A percentile compares a stretch with the other conserved stretches of the same genome.
phyloP scores from a whole-genome alignment of 2,113 vertebrate genomes.

The Scortum barcoo region DNA sequence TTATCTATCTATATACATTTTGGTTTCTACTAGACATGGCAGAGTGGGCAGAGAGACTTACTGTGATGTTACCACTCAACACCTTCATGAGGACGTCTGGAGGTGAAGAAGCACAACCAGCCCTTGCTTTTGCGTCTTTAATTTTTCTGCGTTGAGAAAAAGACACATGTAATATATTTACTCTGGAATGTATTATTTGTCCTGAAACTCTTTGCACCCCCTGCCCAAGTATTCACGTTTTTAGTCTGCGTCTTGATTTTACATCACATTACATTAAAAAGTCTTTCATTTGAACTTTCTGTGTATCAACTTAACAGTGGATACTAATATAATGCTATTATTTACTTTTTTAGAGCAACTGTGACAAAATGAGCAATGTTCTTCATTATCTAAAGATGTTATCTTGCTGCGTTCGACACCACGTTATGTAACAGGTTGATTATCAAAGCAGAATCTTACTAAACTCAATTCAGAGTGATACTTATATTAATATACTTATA shows the following conservation, averaged over 20 bases:
- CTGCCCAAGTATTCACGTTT: not conserved
- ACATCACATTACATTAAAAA: not conserved
- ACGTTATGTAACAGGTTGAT: not conserved
- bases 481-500: not conserved
- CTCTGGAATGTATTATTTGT: not conserved
- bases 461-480: not conserved
- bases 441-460: not conserved
- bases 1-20: too few species aligned
- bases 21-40: not conserved
- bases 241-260: not conserved
- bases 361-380: not conserved
- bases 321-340: not conserved
- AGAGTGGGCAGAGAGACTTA: constrained; percentile 77
- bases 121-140: constrained; percentile 72
- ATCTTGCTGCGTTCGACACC: not conserved
- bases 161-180: not conserved
- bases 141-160: constrained; percentile 79
- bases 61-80: constrained; percentile 87
- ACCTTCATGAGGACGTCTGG: constrained; percentile 92
- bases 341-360: not conserved
- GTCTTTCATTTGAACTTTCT: not conserved
- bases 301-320: not conserved
- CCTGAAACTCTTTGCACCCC: not conserved
- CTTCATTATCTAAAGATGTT: not conserved
- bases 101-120: constrained; percentile 67